Base-by-base conservation (phyloP, 2,888 invertebrate species). In the Terebella lapidaria region DNA sequence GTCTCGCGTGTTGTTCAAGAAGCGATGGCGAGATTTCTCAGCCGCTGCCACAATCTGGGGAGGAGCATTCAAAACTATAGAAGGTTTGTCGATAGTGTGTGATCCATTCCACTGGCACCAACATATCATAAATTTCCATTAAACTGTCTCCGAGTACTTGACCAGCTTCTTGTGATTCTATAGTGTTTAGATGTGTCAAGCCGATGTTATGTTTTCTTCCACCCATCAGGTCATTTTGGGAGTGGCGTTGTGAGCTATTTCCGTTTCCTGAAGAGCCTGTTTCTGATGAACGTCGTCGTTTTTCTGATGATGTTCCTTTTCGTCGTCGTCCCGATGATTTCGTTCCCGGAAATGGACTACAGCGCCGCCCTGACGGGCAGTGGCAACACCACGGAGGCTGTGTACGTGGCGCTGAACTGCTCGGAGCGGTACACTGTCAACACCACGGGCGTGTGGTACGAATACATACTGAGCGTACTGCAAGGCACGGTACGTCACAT, bases 201-300 rank as follows among this genome's bases (percentile, higher is more conserved):
- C n/a, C n/a, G n/a, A n/a, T n/a, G n/a, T n/a, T n/a, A n/a, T n/a
- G n/a, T n/a, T n/a, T n/a, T n/a, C 35, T 15, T 18, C 49, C 10
- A 49, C 5, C 49, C 24, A 54, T 4, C 56, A 75, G 90, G 91
- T 1, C 87, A 88, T 73, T 89, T 89, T 80, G 91, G 91, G 0
- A 88, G 89, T 3, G 88, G 88, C 0, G 88, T 89, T 2, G 88
- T 88, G 10, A 87, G 89, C 0, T 91, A 89, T 81, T 77, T 77
- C 64, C 65, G 71, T 54, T 89, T 90, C 75, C 81, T 91, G 27
- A 85, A 89, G 52, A 88, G 87, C 86, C 81, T 91, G 67, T 87
- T 91, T 75, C 79, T 85, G 26, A 77, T 89, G 56, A 87, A 91
- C 80, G 69, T 86, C 54, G 72, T 85, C 54, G 82, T 87, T 56